A percentile compares a stretch with the other conserved stretches of the same genome.
Conservation (phyloP, 2,797 vertebrate genomes). For the Discoglossus pictus region DNA sequence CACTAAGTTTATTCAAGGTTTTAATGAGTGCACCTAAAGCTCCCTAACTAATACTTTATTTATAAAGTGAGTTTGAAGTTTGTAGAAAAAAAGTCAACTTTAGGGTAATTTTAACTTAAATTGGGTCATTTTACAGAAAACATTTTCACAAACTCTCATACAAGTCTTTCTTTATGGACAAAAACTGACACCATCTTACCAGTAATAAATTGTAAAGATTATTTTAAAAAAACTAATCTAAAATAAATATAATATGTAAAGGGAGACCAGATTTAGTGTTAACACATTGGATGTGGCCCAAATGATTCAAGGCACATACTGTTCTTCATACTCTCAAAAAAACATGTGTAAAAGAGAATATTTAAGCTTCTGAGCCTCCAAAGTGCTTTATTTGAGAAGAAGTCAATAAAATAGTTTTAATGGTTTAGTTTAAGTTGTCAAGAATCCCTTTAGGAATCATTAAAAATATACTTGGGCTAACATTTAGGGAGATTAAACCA, state of each 20-base stretch:
- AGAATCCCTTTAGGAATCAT: not conserved
- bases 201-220: too few relatives aligned
- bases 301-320: not conserved
- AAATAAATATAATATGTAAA: conserved; percentile 30
- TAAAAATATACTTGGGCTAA: conserved; percentile 36
- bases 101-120: too few relatives aligned
- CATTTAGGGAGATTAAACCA: too few relatives aligned
- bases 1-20: too few relatives aligned
- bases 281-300: conserved; percentile 6
- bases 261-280: not conserved
- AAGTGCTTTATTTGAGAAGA: not conserved
- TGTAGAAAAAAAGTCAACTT: too few relatives aligned
- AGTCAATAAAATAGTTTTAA: not conserved
- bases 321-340: not conserved
- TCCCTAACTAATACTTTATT: too few relatives aligned
- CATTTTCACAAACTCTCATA: too few relatives aligned
- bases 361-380: conserved; percentile 3
- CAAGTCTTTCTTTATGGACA: too few relatives aligned
- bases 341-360: conserved; percentile 11
- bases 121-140: too few relatives aligned
- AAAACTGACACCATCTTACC: too few relatives aligned
- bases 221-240: conserved; percentile 10
- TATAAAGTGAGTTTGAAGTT: too few relatives aligned
- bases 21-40: too few relatives aligned
- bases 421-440: conserved; percentile 20